Evolutionary conservation across 2,888 invertebrate species (phyloP).

Genomic region (Cecidostiba fungosa): DNA sequence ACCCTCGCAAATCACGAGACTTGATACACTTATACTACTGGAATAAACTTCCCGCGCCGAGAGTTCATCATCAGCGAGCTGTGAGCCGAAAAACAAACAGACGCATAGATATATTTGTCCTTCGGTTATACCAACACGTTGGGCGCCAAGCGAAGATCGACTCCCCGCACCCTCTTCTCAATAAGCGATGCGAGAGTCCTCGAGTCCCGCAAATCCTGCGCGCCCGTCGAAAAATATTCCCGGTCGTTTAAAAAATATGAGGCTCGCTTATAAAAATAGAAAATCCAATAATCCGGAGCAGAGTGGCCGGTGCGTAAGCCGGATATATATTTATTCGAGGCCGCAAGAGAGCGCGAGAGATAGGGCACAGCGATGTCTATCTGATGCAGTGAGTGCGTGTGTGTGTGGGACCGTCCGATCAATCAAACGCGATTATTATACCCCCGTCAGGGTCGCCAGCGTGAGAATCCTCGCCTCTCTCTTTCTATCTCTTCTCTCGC

Average conservation of each 20-base stretch:
- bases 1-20: slow-evolving; percentile 11
- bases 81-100: slow-evolving; percentile 21
- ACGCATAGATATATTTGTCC: slow-evolving; percentile 7
- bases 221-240: neutral
- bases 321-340: slow-evolving; percentile 57
- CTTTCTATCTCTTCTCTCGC: neutral
- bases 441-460: slow-evolving; percentile 41
- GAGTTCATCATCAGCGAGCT: neutral
- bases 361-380: slow-evolving; percentile 31
- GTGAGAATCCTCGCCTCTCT: slow-evolving; percentile 61
- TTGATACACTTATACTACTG: neutral
- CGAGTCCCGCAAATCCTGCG: neutral
- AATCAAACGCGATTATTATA: slow-evolving; percentile 62
- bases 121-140: neutral
- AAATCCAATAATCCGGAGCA: slow-evolving; percentile 64
- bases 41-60: neutral
- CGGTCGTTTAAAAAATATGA: neutral
- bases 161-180: neutral
- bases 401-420: slow-evolving; percentile 59
- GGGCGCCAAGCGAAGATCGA: neutral
- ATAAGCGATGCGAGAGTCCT: neutral
- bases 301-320: slow-evolving; percentile 42
- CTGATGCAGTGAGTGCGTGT: slow-evolving; percentile 33
- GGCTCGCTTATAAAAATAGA: slow-evolving; percentile 50
- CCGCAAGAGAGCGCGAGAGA: neutral